Percentiles rank a stretch among this genome's conserved stretches.
These are phyloP conservation scores for Bombycilla garrulus DNA, from an alignment of 2,113 vertebrate genomes.

Conservation along the genomic window DNA sequence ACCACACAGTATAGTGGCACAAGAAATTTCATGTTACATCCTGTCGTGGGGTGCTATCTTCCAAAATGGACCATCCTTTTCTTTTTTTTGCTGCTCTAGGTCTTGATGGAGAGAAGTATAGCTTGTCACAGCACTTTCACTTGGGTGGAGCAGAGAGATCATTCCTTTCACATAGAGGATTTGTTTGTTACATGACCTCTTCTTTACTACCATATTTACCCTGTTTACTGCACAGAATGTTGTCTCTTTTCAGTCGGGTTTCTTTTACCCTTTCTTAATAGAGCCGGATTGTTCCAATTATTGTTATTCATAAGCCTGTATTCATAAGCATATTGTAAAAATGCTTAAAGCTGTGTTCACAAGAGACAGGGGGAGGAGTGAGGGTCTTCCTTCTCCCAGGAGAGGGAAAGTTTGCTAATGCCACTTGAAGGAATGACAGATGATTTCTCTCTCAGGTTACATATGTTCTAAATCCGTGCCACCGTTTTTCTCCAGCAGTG, in stretches of 20 bases:
- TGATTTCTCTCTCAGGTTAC: constrained; percentile 41
- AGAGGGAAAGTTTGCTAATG: constrained; percentile 10
- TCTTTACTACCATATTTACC: not conserved
- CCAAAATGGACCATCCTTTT: not conserved
- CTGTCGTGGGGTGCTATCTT: not conserved
- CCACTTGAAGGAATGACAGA: not conserved
- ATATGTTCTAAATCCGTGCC: not conserved
- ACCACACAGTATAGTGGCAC: not conserved
- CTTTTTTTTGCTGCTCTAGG: not conserved
- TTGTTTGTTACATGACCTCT: not conserved
- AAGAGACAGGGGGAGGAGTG: not conserved
- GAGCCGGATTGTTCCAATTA: not conserved
- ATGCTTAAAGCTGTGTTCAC: not conserved
- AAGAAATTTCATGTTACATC: not conserved
- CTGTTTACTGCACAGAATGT: not conserved
- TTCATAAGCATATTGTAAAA: not conserved
- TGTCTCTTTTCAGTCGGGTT: not conserved
- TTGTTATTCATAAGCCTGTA: not conserved
- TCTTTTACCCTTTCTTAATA: not conserved
- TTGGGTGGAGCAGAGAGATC: not conserved
- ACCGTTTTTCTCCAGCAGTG: not conserved
- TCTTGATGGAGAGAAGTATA: not conserved
- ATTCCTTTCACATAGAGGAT: not conserved
- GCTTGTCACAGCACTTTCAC: not conserved
- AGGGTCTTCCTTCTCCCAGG: not conserved